Base-by-base conservation (phyloP, 2,113 vertebrate species). In the Perccottus glenii region DNA sequence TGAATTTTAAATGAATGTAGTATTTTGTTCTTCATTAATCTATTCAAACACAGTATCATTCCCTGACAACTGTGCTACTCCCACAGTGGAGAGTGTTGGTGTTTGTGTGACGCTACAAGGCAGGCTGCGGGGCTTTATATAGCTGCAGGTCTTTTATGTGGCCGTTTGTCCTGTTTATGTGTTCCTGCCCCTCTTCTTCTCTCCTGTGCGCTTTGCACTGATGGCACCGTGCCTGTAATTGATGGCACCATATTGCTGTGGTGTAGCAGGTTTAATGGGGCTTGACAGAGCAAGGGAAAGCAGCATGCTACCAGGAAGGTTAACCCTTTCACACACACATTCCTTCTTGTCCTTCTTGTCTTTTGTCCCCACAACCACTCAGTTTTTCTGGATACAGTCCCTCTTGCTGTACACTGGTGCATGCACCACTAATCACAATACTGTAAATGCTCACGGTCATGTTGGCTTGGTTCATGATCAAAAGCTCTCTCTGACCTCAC, bases 171-270 rank as follows among this genome's bases (percentile, higher is more conserved):
- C 88, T 88, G 88, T 90, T 92, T 92, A 92, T 92, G 87, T 85
- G 89, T 64, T 69, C 83, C 87, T 83, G 89, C 89, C 88, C 85
- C 87, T 84, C 75, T 80, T 70, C 74, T 70, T 73, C 70, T 79
- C 80, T 85, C 82, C 77, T 80, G 76, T 76, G 78, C 65, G 52
- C 85, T 84, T 73, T 76, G 77, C 90, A 85, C 89, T 85, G 88
- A 92, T 90, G 88, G 90, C 87, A 64, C 87, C 73, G 64, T 46
- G 88, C 84, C 88, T 86, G 88, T 92, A 92, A 93, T 92, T 93
- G 92, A 93, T 93, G 91, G 90, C 80, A 86, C 88, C 89, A 91
- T 92, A 92, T 93, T 91, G 92, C 90, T 87, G 91, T 92, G 90
- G 88, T 90, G 89, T 88, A 88, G 91, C 88, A 87, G 90, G 89